A percentile compares a stretch with the other conserved stretches of the same genome.
Evolutionary conservation across 2,797 vertebrate genomes (phyloP).

Genomic region (Knipowitschia caucasica): DNA sequence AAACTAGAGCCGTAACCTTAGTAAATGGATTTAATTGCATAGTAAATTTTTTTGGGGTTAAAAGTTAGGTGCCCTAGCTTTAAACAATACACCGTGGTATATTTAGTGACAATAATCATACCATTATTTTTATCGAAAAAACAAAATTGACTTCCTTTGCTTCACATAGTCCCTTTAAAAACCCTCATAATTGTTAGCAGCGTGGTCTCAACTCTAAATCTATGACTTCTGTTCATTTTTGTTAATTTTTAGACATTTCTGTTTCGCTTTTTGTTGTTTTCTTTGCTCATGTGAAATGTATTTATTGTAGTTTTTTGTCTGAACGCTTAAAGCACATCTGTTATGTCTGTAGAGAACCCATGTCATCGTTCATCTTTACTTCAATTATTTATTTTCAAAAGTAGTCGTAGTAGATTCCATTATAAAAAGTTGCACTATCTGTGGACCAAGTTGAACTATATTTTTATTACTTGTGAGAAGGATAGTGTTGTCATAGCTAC

Average conservation of each 20-base stretch:
- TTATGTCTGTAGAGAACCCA: constrained; percentile 16
- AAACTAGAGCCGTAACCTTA: no score
- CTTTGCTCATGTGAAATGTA: constrained; percentile 20
- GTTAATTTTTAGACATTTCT: constrained; percentile 34
- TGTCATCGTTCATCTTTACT: constrained; percentile 21
- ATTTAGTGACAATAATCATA: no score
- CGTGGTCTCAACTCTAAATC: constrained; percentile 37
- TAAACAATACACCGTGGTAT: no score
- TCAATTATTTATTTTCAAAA: constrained; percentile 19
- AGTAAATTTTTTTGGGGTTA: no score
- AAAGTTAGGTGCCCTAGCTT: no score
- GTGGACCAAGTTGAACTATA: constrained; percentile 11
- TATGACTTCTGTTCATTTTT: constrained; percentile 20
- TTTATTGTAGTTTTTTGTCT: constrained; percentile 30
- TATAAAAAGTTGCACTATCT: constrained; percentile 18
- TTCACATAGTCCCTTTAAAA: constrained; percentile 10
- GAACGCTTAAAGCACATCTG: constrained; percentile 50
- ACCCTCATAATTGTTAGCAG: constrained; percentile 24
- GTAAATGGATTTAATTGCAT: no score
- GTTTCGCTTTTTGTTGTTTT: constrained; percentile 17
- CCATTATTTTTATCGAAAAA: neutral
- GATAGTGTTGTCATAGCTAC: neutral
- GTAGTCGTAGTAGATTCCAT: constrained; percentile 14
- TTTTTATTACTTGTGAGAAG: constrained; percentile 6
- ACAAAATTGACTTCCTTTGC: neutral